phyloP scores from a whole-genome alignment of 2,797 vertebrate species.

The Heliangelus exortis region DNA sequence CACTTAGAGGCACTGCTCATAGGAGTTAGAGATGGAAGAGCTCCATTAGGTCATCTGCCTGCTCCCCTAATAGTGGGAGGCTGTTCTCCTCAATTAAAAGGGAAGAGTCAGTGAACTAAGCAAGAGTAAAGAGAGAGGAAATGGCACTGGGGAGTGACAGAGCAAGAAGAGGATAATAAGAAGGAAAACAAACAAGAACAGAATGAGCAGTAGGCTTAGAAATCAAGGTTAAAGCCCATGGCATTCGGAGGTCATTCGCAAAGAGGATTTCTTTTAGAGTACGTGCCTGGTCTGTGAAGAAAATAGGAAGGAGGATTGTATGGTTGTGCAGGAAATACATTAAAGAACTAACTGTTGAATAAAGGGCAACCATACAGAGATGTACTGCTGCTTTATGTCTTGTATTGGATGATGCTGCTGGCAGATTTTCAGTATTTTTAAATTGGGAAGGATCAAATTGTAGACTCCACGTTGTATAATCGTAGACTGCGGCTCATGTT shows the following conservation, averaged over 20 bases:
- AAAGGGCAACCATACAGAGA: fast-evolving
- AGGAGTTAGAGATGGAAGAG: conserved; percentile 40
- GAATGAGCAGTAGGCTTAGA: background rate
- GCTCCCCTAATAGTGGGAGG: conserved; percentile 11
- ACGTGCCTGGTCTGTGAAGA: background rate
- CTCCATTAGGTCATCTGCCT: conserved; percentile 63
- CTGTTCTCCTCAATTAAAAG: conserved; percentile 42
- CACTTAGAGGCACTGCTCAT: conserved; percentile 62
- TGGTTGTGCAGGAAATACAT: background rate
- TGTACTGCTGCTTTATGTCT: background rate
- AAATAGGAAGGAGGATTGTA: background rate
- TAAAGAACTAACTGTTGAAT: background rate
- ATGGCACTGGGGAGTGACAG: background rate
- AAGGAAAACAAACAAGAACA: background rate
- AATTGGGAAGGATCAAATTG: fast-evolving
- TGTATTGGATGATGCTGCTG: background rate
- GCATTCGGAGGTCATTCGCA: background rate
- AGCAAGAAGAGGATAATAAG: background rate
- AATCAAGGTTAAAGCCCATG: background rate
- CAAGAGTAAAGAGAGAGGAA: background rate
- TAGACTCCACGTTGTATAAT: background rate
- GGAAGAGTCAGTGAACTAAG: background rate
- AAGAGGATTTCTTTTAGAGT: background rate
- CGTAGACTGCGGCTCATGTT: background rate
- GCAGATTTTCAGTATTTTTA: background rate